phyloP scores from a whole-genome alignment of 2,888 invertebrate genomes.

The Lithophane ornitopus region DNA sequence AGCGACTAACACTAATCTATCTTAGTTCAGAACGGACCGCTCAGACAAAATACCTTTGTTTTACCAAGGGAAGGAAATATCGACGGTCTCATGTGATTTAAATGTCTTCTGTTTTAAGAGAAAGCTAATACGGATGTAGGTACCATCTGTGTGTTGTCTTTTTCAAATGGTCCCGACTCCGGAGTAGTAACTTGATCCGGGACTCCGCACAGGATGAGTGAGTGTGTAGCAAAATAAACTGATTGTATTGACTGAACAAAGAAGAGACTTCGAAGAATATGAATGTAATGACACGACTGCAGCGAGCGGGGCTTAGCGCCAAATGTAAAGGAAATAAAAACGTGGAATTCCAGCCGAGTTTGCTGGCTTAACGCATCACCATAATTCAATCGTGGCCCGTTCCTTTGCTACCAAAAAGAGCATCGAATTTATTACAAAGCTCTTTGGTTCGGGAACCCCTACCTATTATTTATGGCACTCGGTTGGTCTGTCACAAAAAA shows the following conservation, averaged over 20 bases:
- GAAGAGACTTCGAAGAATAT: constrained; percentile 81
- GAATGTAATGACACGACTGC: constrained; percentile 82
- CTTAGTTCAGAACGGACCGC: constrained; percentile 83
- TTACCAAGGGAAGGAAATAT: constrained; percentile 87
- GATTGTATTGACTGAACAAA: constrained; percentile 81
- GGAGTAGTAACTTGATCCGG: constrained; percentile 84
- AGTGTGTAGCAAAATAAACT: constrained; percentile 82
- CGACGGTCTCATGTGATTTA: constrained; percentile 87
- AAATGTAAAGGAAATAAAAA: constrained; percentile 87
- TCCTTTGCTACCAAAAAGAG: constrained; percentile 89
- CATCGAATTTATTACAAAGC: constrained; percentile 90
- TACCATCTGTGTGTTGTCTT: constrained; percentile 88
- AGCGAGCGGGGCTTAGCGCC: constrained; percentile 79
- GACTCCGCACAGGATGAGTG: constrained; percentile 74
- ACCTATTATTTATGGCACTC: constrained; percentile 91
- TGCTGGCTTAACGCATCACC: constrained; percentile 89
- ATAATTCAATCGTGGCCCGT: constrained; percentile 89
- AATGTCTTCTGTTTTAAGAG: constrained; percentile 89
- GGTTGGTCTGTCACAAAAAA: constrained; percentile 90
- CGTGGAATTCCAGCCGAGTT: constrained; percentile 83
- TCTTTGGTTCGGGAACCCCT: constrained; percentile 87
- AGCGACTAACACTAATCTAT: constrained; percentile 82
- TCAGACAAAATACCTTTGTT: constrained; percentile 81
- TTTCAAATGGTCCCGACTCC: constrained; percentile 81
- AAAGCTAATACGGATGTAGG: constrained; percentile 87